Evolutionary conservation across 2,113 vertebrate species (phyloP).

Genomic region (Eleginops maclovinus): DNA sequence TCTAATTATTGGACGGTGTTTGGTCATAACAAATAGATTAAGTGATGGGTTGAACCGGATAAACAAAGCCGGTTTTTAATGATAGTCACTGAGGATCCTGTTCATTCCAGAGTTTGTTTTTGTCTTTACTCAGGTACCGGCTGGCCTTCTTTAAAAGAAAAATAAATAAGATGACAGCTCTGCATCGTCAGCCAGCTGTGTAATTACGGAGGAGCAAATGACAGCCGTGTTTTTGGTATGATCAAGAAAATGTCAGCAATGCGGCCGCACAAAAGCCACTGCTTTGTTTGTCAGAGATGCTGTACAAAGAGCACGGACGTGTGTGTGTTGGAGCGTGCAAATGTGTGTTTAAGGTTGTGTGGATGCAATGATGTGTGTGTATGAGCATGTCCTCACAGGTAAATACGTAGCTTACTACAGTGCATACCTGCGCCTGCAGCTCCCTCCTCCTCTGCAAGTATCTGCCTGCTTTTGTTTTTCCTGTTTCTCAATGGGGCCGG

Average conservation of each 20-base stretch:
- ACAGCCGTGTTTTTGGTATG: constrained; percentile 49
- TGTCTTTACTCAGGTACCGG: neutral
- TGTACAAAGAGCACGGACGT: neutral
- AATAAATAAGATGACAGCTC: constrained; percentile 48
- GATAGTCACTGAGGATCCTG: neutral
- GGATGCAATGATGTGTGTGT: neutral
- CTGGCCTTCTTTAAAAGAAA: neutral
- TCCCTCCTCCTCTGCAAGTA: constrained; percentile 44
- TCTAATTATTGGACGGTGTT: no score
- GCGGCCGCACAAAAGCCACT: constrained; percentile 44
- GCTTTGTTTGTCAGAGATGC: constrained; percentile 29
- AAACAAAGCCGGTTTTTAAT: constrained; percentile 1
- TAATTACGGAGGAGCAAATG: constrained; percentile 69
- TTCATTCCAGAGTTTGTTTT: constrained; percentile 48
- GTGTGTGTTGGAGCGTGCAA: neutral
- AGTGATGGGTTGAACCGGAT: constrained; percentile 3
- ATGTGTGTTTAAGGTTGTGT: neutral
- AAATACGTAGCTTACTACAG: constrained; percentile 28
- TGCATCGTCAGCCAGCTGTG: constrained; percentile 46
- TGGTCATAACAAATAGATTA: neutral
- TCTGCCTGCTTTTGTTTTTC: constrained; percentile 54
- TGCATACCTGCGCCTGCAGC: constrained; percentile 36
- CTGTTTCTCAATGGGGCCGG: constrained; percentile 40
- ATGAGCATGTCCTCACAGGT: constrained; percentile 35
- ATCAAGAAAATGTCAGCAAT: constrained; percentile 61